A percentile compares a stretch with the other conserved stretches of the same genome.
Evolutionary conservation across 2,888 invertebrate species (phyloP).

Genomic region (Diabrotica balteata): DNA sequence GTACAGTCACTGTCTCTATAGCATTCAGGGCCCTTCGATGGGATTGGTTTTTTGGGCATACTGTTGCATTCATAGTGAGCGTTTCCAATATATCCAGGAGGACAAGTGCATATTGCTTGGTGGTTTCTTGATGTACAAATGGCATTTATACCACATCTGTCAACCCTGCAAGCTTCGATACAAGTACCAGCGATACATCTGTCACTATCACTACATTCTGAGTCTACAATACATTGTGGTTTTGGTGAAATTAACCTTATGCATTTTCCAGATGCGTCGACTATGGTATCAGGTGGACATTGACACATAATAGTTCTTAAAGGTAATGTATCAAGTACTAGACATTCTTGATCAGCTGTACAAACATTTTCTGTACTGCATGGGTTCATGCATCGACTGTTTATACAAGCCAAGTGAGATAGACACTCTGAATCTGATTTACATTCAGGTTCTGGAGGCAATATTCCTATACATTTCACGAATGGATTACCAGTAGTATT

Average conservation of each 20-base stretch:
- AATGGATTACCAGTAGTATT: slow-evolving; percentile 84
- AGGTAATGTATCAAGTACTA: slow-evolving; percentile 79
- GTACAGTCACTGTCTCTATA: slow-evolving; percentile 80
- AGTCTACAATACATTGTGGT: slow-evolving; percentile 73
- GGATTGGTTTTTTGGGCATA: slow-evolving; percentile 44
- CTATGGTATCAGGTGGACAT: slow-evolving; percentile 82
- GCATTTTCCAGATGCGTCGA: slow-evolving; percentile 77
- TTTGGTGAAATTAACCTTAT: slow-evolving; percentile 57
- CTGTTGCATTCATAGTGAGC: slow-evolving; percentile 78
- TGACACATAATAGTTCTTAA: slow-evolving; percentile 85
- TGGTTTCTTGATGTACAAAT: slow-evolving; percentile 80
- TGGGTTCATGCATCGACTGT: slow-evolving; percentile 77
- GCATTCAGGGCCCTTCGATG: slow-evolving; percentile 67
- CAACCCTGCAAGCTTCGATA: slow-evolving; percentile 78
- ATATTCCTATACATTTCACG: slow-evolving; percentile 67
- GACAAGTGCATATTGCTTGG: slow-evolving; percentile 79
- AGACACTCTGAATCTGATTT: slow-evolving; percentile 79
- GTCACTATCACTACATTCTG: slow-evolving; percentile 77
- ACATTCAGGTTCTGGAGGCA: slow-evolving; percentile 63
- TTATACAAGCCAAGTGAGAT: slow-evolving; percentile 78
- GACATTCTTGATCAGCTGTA: slow-evolving; percentile 78
- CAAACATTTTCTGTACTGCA: slow-evolving; percentile 78
- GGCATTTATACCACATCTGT: slow-evolving; percentile 83
- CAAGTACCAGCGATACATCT: slow-evolving; percentile 77
- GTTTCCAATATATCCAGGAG: slow-evolving; percentile 79